Conservation (phyloP, 2,888 invertebrate species). For the Polydesmus complanatus region DNA sequence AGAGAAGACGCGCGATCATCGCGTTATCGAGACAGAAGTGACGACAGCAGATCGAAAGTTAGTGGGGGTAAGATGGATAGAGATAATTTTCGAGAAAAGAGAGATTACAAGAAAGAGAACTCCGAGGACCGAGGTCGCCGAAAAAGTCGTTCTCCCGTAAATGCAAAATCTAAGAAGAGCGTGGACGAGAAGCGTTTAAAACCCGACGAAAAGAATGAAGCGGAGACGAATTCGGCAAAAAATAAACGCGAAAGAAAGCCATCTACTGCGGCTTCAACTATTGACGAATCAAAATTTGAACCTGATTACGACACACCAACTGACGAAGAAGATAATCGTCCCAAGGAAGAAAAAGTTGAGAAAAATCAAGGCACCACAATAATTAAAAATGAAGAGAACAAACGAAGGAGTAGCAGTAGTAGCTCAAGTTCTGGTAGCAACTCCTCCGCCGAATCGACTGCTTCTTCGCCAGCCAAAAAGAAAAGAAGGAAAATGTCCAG, state of each 20-base stretch:
- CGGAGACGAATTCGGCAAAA: no score
- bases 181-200: neutral
- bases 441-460: neutral
- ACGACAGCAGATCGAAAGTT: neutral
- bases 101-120: neutral
- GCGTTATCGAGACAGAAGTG: neutral
- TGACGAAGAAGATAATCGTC: conserved; percentile 3
- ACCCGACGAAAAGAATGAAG: neutral
- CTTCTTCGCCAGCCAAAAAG: neutral
- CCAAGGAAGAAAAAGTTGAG: neutral
- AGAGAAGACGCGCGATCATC: neutral
- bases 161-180: neutral
- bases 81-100: neutral
- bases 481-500: neutral
- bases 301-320: conserved; percentile 16
- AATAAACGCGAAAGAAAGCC: neutral
- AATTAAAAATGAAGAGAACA: neutral
- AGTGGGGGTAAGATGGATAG: neutral
- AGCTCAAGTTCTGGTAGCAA: conserved; percentile 9
- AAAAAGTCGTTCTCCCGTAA: neutral
- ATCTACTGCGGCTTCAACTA: neutral
- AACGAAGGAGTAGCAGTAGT: conserved; percentile 9
- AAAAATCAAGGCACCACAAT: neutral
- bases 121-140: neutral
- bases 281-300: conserved; percentile 18